Evolutionary conservation across 2,797 vertebrate species (phyloP).

Genomic region (Oreochromis grahami): DNA sequence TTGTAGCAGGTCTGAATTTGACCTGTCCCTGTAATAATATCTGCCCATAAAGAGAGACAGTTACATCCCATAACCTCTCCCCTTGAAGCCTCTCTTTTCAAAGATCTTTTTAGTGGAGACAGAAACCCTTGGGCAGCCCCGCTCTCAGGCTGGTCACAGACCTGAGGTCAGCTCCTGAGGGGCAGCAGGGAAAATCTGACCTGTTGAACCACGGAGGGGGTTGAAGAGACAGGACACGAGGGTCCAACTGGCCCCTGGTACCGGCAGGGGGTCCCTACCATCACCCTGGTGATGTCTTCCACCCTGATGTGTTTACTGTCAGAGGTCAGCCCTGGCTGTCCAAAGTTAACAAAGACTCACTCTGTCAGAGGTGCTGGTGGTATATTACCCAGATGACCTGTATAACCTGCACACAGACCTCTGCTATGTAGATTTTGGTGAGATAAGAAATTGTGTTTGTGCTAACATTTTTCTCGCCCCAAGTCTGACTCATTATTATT

Average conservation of each 20-base stretch:
- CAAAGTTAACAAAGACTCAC: conserved; percentile 61
- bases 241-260: conserved; percentile 54
- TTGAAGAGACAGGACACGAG: conserved; percentile 54
- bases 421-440: conserved; percentile 12
- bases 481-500: conserved; percentile 1
- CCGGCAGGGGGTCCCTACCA: conserved; percentile 53
- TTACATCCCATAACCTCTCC: conserved; percentile 53
- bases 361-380: conserved; percentile 34
- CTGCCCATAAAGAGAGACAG: conserved; percentile 49
- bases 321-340: conserved; percentile 51
- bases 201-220: conserved; percentile 27
- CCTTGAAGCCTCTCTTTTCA: conserved; percentile 35
- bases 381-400: conserved; percentile 54
- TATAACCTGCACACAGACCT: not conserved
- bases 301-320: conserved; percentile 68
- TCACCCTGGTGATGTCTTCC: conserved; percentile 58
- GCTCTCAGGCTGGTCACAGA: conserved; percentile 34
- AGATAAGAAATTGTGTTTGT: conserved; percentile 7
- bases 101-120: conserved; percentile 58
- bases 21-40: conserved; percentile 66
- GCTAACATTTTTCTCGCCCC: not conserved
- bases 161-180: conserved; percentile 58
- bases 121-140: conserved; percentile 49
- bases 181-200: conserved; percentile 27
- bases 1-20: conserved; percentile 57